A percentile compares a stretch with the other conserved stretches of the same genome.
Evolutionary conservation across 2,113 vertebrate genomes (phyloP).

Genomic region (Hemibagrus wyckioides): DNA sequence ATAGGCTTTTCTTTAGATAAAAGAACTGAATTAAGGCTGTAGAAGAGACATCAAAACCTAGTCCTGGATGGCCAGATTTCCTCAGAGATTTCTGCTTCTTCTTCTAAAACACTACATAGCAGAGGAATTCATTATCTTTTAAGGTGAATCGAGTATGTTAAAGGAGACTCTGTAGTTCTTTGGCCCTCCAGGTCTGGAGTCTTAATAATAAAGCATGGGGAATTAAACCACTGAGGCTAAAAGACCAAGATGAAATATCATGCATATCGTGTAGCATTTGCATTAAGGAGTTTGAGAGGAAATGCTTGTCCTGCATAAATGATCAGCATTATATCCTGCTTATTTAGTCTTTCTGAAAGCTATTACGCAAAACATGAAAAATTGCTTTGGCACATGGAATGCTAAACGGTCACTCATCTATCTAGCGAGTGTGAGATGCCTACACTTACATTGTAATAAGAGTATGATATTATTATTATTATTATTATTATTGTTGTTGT

Average conservation of each 20-base stretch:
- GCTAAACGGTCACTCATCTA: background rate
- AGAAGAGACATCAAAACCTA: background rate
- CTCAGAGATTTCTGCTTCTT: background rate
- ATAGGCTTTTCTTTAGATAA: background rate
- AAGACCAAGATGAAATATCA: constrained; percentile 11
- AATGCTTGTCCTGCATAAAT: background rate
- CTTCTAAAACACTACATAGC: background rate
- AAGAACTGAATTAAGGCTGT: background rate
- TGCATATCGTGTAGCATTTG: background rate
- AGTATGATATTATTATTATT: too few relatives aligned
- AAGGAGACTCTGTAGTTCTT: background rate
- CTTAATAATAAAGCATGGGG: background rate
- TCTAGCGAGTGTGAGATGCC: background rate
- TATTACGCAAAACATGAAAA: background rate
- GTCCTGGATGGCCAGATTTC: background rate
- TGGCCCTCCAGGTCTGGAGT: background rate
- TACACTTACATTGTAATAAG: too few relatives aligned
- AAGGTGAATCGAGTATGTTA: constrained; percentile 5
- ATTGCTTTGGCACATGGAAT: background rate
- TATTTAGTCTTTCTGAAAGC: constrained; percentile 5
- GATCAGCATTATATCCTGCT: background rate
- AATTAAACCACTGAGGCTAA: background rate
- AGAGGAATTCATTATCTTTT: constrained; percentile 11
- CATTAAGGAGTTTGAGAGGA: background rate
- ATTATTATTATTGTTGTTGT: too few relatives aligned